phyloP scores from a whole-genome alignment of 2,113 vertebrate genomes.

The Ictalurus punctatus region DNA sequence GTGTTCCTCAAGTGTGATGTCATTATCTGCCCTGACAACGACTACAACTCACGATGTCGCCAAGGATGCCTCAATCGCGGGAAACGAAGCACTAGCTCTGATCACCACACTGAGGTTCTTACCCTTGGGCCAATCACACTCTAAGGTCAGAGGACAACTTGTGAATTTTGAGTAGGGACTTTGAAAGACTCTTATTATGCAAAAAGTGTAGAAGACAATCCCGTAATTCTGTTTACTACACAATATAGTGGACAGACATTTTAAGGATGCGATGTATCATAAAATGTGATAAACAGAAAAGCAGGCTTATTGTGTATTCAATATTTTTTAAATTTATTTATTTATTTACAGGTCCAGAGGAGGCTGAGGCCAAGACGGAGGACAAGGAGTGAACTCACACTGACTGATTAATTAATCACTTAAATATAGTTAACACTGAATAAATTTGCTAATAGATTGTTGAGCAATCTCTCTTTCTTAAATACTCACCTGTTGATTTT shows the following conservation, averaged over 20 bases:
- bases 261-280: neutral
- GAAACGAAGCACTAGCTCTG: slow-evolving; percentile 66
- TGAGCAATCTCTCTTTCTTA: too few relatives aligned
- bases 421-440: too few relatives aligned
- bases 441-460: too few relatives aligned
- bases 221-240: neutral
- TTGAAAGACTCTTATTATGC: too few relatives aligned
- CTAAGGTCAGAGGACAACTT: slow-evolving; percentile 23
- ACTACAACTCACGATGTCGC: slow-evolving; percentile 70
- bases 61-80: slow-evolving; percentile 70
- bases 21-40: slow-evolving; percentile 69
- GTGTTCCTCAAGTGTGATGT: slow-evolving; percentile 81
- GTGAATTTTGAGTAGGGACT: neutral
- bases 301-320: neutral
- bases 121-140: slow-evolving; percentile 39
- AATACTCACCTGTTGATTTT: too few relatives aligned
- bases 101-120: slow-evolving; percentile 68
- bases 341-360: slow-evolving; percentile 17
- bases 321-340: neutral
- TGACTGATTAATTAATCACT: too few relatives aligned
- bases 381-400: slow-evolving; percentile 11
- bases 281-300: neutral
- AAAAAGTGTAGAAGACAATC: neutral
- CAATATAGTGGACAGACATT: neutral
- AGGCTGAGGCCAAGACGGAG: neutral